These are phyloP conservation scores for Lithophane semibrunnea DNA, from an alignment of 2,888 invertebrate species.

Conservation along the genomic window DNA sequence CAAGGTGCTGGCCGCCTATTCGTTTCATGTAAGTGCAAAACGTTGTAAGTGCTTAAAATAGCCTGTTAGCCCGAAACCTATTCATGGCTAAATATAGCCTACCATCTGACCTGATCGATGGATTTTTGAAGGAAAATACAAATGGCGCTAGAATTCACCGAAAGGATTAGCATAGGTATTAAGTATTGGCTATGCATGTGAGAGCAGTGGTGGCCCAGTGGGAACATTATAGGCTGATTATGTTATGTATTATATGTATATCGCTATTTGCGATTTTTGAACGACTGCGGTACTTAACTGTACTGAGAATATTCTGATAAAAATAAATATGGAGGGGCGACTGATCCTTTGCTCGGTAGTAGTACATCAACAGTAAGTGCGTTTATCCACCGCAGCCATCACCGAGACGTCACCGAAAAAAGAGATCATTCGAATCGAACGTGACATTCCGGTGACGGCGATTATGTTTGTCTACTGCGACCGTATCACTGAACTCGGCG, in stretches of 20 bases:
- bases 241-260: no score
- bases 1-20: neutral
- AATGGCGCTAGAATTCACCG: neutral
- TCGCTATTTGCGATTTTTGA: neutral
- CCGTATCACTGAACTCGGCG: no score
- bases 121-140: slow-evolving; percentile 11
- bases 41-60: slow-evolving; percentile 33
- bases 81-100: neutral
- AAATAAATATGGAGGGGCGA: neutral
- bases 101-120: slow-evolving; percentile 19
- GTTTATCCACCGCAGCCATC: no score
- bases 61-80: neutral
- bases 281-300: neutral
- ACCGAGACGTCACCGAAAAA: no score
- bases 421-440: no score
- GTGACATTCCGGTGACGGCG: no score
- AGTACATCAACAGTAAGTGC: neutral
- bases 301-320: neutral
- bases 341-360: neutral
- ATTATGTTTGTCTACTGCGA: no score
- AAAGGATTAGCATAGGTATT: neutral
- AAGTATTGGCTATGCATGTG: neutral
- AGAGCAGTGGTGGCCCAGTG: no score
- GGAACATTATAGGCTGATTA: no score
- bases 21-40: slow-evolving; percentile 17